phyloP scores from a whole-genome alignment of 2,113 vertebrate species.

The Leucoraja erinaceus region DNA sequence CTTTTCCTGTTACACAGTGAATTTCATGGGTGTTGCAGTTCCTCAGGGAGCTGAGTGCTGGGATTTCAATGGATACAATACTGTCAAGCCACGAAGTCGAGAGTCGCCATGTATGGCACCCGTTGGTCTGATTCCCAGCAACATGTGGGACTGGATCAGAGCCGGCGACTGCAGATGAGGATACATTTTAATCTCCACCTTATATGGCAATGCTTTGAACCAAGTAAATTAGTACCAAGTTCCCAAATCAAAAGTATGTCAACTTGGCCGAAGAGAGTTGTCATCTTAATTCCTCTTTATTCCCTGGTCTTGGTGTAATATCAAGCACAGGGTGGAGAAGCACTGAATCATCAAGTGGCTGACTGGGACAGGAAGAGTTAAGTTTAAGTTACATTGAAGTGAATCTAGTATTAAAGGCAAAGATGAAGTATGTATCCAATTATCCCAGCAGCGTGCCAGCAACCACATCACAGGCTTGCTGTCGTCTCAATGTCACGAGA shows the following conservation, averaged over 20 bases:
- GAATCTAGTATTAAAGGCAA: not conserved
- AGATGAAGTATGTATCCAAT: conserved; percentile 2
- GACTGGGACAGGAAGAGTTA: conserved; percentile 11
- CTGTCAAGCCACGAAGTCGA: no score
- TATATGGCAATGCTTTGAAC: not conserved
- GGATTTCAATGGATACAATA: no score
- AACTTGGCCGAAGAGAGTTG: not conserved
- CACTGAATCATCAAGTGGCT: no score
- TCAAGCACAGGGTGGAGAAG: not conserved
- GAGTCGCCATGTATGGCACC: not conserved
- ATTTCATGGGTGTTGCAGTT: no score
- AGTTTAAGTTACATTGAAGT: not conserved
- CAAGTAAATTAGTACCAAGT: not conserved
- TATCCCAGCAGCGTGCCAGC: conserved; percentile 25
- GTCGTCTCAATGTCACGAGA: not conserved
- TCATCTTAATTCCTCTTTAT: not conserved
- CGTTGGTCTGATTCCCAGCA: not conserved
- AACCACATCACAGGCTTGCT: not conserved
- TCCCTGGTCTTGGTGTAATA: not conserved
- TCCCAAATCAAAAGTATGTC: not conserved
- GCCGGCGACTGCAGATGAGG: no score
- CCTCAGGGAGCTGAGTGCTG: no score
- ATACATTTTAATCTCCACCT: not conserved
- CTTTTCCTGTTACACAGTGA: no score
- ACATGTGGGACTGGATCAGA: not conserved